Percentiles rank a stretch among this genome's conserved stretches.
phyloP scores from a whole-genome alignment of 1,140 invertebrate species.

The Euschistus heros region DNA sequence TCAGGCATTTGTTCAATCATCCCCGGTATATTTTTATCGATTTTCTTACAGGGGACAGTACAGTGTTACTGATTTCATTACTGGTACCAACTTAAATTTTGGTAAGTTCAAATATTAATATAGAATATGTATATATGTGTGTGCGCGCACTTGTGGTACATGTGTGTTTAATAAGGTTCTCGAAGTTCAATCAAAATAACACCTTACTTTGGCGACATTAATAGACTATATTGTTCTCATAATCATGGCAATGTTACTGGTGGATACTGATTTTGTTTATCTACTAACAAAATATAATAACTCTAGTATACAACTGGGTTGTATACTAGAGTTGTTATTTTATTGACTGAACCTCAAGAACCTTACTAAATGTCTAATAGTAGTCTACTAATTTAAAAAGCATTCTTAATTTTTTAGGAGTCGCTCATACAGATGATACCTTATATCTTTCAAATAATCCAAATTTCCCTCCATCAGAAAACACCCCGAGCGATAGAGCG shows the following conservation, averaged over 20 bases:
- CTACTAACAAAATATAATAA: background rate
- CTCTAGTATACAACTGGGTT: background rate
- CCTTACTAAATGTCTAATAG: too few relatives aligned
- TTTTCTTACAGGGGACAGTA: conserved; percentile 1
- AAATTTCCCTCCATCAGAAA: background rate
- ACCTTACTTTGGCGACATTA: too few relatives aligned
- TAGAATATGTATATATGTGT: background rate
- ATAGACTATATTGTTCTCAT: too few relatives aligned
- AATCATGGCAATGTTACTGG: too few relatives aligned
- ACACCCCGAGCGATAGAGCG: background rate
- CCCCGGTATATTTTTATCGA: background rate
- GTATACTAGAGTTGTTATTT: background rate
- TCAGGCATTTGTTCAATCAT: background rate
- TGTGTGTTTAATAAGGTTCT: too few relatives aligned
- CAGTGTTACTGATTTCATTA: background rate
- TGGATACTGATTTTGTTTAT: too few relatives aligned
- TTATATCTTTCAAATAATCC: background rate
- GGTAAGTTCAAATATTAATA: background rate
- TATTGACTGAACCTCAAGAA: too few relatives aligned
- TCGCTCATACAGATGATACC: background rate
- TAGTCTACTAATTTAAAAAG: too few relatives aligned
- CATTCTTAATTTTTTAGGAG: background rate
- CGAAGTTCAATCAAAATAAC: too few relatives aligned
- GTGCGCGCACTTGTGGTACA: background rate
- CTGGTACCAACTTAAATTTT: background rate